Conservation (phyloP, 2,797 vertebrate species). For the Pelochelys cantorii region DNA sequence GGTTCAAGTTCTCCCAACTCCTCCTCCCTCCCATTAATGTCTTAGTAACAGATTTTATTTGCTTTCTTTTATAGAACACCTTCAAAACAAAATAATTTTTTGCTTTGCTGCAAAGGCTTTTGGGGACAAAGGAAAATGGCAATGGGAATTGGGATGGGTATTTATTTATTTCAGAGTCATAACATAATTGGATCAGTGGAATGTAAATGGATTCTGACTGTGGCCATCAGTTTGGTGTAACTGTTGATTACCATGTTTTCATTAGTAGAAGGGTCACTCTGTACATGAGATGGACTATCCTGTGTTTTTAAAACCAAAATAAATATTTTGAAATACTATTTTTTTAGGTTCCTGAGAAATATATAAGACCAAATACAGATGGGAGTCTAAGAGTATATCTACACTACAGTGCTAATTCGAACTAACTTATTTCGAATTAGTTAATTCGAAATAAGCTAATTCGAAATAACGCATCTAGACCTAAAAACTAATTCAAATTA, state of each 20-base stretch:
- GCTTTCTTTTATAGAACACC: not conserved
- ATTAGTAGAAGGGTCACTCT: not conserved
- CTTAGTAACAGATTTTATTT: not conserved
- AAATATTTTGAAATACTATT: not conserved
- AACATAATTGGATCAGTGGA: not conserved
- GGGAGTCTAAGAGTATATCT: too few relatives aligned
- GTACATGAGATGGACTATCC: not conserved
- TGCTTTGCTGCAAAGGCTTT: not conserved
- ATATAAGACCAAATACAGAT: fast-evolving
- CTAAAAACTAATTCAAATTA: too few relatives aligned
- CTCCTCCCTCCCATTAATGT: not conserved
- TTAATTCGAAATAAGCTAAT: too few relatives aligned
- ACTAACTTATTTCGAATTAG: too few relatives aligned
- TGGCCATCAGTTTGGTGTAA: not conserved
- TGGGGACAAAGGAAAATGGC: not conserved
- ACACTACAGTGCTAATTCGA: too few relatives aligned
- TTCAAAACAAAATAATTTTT: not conserved
- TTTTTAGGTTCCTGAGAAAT: not conserved
- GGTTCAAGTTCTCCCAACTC: not conserved
- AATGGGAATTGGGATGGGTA: not conserved
- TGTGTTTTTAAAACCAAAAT: not conserved
- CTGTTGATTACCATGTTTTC: not conserved
- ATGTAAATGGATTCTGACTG: not conserved
- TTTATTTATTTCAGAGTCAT: not conserved
- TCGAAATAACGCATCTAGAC: too few relatives aligned